These are phyloP conservation scores for Sicus ferrugineus DNA, from an alignment of 2,888 invertebrate species.

Conservation along the genomic window DNA sequence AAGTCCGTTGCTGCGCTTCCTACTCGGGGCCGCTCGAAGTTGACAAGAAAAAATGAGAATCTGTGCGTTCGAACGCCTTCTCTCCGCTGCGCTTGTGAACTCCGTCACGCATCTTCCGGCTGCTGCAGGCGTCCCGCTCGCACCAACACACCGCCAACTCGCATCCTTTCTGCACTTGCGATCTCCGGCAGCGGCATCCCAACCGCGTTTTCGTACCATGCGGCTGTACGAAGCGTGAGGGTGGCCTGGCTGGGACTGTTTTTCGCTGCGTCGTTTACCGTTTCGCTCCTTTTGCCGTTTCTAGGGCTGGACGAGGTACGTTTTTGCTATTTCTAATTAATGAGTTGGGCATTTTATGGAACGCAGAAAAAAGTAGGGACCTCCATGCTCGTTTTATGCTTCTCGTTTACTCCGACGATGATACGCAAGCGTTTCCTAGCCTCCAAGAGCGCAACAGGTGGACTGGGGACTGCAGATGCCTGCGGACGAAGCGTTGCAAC, in stretches of 20 bases:
- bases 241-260: constrained; percentile 24
- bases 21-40: constrained; percentile 39
- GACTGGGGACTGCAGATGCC: too few species aligned
- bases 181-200: constrained; percentile 37
- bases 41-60: constrained; percentile 6
- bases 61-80: constrained; percentile 12
- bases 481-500: too few species aligned
- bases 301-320: too few species aligned
- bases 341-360: constrained; percentile 16
- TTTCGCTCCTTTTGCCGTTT: too few species aligned
- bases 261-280: too few species aligned
- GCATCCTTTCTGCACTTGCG: constrained; percentile 41
- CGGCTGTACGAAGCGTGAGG: constrained; percentile 36
- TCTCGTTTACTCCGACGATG: too few species aligned
- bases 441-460: too few species aligned
- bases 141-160: constrained; percentile 29
- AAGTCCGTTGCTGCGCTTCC: constrained; percentile 52
- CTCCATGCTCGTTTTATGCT: constrained; percentile 8
- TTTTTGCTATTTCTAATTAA: constrained; percentile 26
- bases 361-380: neutral
- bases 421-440: too few species aligned
- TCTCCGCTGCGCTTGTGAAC: constrained; percentile 36
- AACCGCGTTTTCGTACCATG: constrained; percentile 31
- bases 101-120: constrained; percentile 48
- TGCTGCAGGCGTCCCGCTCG: constrained; percentile 1